Base-by-base conservation (phyloP, 1,140 invertebrate genomes). In the Meloidogyne hapla region DNA sequence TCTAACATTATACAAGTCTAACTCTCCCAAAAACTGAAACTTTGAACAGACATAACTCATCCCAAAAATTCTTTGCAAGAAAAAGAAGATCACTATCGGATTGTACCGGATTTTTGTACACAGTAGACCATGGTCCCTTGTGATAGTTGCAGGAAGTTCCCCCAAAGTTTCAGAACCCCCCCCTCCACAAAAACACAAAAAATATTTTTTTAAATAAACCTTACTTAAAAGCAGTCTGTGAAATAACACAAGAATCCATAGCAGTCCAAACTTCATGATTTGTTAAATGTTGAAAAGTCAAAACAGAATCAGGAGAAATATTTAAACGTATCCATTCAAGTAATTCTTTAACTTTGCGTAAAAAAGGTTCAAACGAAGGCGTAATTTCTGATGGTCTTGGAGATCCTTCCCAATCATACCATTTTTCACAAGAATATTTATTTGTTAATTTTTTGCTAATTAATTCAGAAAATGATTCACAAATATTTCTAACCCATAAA, bases 211-310 rank as follows among this genome's bases (percentile, higher is more conserved):
- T 13, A 74, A 42, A 18, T 3, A n/a, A 18, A 45, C 65, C 73
- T 45, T 45, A 79, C 76, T 68, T 83, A 42, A 81, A 81, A 25
- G 81, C 18, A 23, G 72, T 81, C 15, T 70, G 56, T 25, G 64
- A 45, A 61, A 81, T 68, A 23, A 80, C 75, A 28, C 62, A 25
- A 10, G 26, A 33, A 33, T 75, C 64, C n/a, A 81, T 25, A 18
- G 56, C 69, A 33, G 61, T 42, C 80, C 80, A 81, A 42, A 81
- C 61, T 69, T 81, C 80, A 73, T 83, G 64, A 42, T 81, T 81
- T 38, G 73, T 76, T 23, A 81, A 67, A 75, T 79, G 75, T 64
- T 71, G 81, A 21, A 81, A 38, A 5, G 77, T 76, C 18, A 81
- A 56, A 21, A 79, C 45, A 23, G 80, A 83, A 66, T 79, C 81